A percentile compares a stretch with the other conserved stretches of the same genome.
These are phyloP conservation scores for Schizotus pectinicornis DNA, from an alignment of 2,888 invertebrate species.

Conservation along the genomic window DNA sequence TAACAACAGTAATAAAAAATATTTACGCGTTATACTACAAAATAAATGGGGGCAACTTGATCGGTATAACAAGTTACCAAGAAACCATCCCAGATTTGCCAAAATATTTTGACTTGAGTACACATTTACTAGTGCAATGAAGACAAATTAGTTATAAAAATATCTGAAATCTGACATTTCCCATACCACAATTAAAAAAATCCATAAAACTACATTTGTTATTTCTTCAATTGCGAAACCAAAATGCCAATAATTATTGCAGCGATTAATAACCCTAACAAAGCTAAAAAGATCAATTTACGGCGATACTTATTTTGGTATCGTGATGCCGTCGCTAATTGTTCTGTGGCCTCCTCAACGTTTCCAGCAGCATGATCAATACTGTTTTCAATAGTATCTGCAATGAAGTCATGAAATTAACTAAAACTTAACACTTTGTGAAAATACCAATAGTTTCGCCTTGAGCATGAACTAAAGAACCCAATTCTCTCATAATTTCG, in stretches of 20 bases:
- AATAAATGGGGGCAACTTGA: no score
- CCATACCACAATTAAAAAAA: no score
- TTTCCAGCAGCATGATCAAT: constrained; percentile 76
- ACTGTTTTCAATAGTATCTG: constrained; percentile 84
- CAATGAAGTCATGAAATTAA: constrained; percentile 39
- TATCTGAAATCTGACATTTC: no score
- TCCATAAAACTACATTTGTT: constrained; percentile 7
- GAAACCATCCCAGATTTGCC: no score
- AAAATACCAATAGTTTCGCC: constrained; percentile 71
- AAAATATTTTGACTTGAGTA: no score
- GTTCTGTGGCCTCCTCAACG: constrained; percentile 79
- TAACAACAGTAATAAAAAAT: constrained; percentile 1
- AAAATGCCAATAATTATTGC: constrained; percentile 71
- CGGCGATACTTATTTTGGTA: constrained; percentile 79
- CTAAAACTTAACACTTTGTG: constrained; percentile 6
- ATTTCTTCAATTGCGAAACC: constrained; percentile 38
- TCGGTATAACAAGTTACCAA: no score
- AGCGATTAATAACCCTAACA: constrained; percentile 70
- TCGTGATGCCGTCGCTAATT: constrained; percentile 80
- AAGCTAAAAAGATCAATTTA: constrained; percentile 74
- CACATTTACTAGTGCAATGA: no score
- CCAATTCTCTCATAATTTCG: constrained; percentile 80
- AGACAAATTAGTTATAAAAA: no score
- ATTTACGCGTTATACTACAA: background rate
- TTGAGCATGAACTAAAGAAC: constrained; percentile 74